Conservation (phyloP, 2,797 vertebrate species). For the Syngnathus acus region DNA sequence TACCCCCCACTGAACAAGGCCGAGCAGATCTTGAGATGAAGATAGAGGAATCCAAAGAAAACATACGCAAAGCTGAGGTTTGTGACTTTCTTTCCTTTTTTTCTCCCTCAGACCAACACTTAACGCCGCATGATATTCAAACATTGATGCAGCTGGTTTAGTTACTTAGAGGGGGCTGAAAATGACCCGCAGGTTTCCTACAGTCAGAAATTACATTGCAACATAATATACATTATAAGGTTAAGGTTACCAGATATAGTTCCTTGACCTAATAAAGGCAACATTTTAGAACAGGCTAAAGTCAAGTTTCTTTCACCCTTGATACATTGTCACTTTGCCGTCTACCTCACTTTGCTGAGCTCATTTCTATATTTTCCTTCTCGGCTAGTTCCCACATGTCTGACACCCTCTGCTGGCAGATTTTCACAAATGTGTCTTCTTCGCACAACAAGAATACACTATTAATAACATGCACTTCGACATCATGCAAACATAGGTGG, state of each 20-base stretch:
- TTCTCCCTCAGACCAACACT: background rate
- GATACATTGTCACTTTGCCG: background rate
- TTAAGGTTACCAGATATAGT: background rate
- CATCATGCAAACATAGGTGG: background rate
- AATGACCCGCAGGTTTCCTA: background rate
- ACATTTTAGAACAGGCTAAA: background rate
- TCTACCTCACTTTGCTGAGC: background rate
- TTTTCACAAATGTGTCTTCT: background rate
- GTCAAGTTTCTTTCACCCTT: background rate
- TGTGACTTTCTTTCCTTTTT: conserved; percentile 10
- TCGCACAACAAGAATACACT: background rate
- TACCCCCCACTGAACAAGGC: conserved; percentile 81
- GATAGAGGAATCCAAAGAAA: conserved; percentile 89
- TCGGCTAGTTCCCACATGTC: conserved; percentile 11
- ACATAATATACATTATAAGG: too few species aligned
- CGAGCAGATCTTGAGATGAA: conserved; percentile 87
- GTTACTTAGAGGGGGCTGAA: background rate
- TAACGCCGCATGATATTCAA: background rate
- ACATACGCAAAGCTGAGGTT: conserved; percentile 93
- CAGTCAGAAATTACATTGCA: background rate
- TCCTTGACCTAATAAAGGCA: background rate
- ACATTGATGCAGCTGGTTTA: conserved; percentile 1
- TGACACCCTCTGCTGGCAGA: conserved; percentile 51
- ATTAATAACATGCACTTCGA: conserved; percentile 16
- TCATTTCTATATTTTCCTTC: too few species aligned